A percentile compares a stretch with the other conserved stretches of the same genome.
Evolutionary conservation across 53 echinoderm and acorn worm genomes (phyloP).

Genomic region (Luidia sarsii): DNA sequence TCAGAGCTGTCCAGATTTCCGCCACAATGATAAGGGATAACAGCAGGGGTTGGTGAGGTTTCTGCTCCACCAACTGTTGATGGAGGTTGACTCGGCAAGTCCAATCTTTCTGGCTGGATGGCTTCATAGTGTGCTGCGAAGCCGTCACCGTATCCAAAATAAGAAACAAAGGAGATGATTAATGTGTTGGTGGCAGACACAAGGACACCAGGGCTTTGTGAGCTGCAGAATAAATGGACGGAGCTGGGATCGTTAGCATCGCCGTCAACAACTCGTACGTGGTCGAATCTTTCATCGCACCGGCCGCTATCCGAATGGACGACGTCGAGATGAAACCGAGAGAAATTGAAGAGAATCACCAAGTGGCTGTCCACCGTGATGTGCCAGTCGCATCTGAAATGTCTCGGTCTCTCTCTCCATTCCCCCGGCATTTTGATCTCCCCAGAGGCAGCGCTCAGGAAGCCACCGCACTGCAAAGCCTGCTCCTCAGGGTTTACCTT

Average conservation of each 20-base stretch:
- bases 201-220: slow-evolving; percentile 9
- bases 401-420: neutral
- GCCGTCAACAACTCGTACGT: slow-evolving; percentile 8
- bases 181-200: slow-evolving; percentile 9
- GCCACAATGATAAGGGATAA: slow-evolving; percentile 10
- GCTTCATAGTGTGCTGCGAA: slow-evolving; percentile 28
- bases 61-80: neutral
- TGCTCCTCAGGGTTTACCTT: too few relatives aligned
- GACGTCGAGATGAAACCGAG: slow-evolving; percentile 47
- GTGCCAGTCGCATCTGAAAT: slow-evolving; percentile 40
- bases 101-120: neutral
- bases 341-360: slow-evolving; percentile 36
- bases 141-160: slow-evolving; percentile 18
- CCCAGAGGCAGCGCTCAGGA: neutral
- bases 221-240: slow-evolving; percentile 22
- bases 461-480: slow-evolving; percentile 11
- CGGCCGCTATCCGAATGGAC: neutral
- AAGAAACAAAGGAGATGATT: slow-evolving; percentile 2
- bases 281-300: slow-evolving; percentile 36
- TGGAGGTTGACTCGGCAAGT: neutral
- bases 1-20: neutral
- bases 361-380: slow-evolving; percentile 18
- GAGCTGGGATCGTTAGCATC: neutral
- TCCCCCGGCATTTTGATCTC: slow-evolving; percentile 10
- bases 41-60: neutral